Conservation (phyloP, 2,113 vertebrate species). For the Poeciliopsis turrubarensis region DNA sequence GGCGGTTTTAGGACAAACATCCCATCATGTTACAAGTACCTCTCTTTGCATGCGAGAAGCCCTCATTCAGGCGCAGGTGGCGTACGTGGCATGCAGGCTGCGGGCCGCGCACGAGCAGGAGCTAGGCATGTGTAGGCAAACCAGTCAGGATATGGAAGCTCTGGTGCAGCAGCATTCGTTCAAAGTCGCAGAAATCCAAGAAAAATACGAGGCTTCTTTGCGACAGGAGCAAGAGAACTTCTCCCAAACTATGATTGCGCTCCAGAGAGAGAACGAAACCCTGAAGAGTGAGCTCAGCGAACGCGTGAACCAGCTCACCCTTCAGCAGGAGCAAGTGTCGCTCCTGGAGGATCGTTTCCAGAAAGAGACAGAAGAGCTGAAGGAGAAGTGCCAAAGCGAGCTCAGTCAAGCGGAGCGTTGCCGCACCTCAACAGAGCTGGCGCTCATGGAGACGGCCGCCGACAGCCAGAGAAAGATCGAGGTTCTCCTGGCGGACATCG, state of each 20-base stretch:
- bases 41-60: conserved; percentile 89
- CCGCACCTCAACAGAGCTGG: conserved; percentile 76
- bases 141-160: conserved; percentile 78
- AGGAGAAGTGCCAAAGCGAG: conserved; percentile 81
- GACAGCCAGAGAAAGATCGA: conserved; percentile 83
- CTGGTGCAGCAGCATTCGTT: conserved; percentile 84
- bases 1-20: conserved; percentile 72
- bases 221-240: conserved; percentile 85
- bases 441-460: conserved; percentile 79
- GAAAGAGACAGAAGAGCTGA: conserved; percentile 78
- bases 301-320: conserved; percentile 78
- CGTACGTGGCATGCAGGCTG: conserved; percentile 88
- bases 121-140: conserved; percentile 81
- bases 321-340: conserved; percentile 77
- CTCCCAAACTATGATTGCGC: conserved; percentile 74
- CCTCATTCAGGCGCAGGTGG: conserved; percentile 91
- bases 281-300: conserved; percentile 82
- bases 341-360: conserved; percentile 80
- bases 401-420: conserved; percentile 80
- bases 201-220: conserved; percentile 85
- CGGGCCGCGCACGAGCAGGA: conserved; percentile 84
- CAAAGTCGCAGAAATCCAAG: conserved; percentile 79
- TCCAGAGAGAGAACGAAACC: conserved; percentile 85
- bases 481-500: conserved; percentile 80
- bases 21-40: conserved; percentile 76